phyloP scores from a whole-genome alignment of 2,113 vertebrate genomes.

The Gila orcuttii region DNA sequence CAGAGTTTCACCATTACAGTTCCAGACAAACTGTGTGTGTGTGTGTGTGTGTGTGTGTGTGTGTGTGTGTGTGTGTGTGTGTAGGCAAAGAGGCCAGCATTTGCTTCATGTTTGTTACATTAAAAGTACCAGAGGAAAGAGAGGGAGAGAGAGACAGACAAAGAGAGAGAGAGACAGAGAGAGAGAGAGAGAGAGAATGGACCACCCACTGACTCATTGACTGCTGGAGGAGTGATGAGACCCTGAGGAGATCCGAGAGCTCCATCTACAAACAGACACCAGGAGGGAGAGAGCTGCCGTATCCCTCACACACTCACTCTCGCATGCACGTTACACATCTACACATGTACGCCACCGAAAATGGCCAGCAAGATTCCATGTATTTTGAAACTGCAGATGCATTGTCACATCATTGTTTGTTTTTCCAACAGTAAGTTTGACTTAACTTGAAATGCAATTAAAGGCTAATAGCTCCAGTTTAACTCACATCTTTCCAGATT shows the following conservation, averaged over 20 bases:
- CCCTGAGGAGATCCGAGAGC: conserved; percentile 47
- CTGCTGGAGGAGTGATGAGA: conserved; percentile 49
- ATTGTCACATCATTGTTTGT: conserved; percentile 16
- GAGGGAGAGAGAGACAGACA: conserved; percentile 3
- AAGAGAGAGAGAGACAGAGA: conserved; percentile 7
- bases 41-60: background rate
- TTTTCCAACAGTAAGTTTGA: background rate
- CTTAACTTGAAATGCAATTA: conserved; percentile 8
- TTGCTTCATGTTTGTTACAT: conserved; percentile 34
- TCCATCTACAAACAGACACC: conserved; percentile 23
- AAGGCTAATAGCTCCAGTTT: background rate
- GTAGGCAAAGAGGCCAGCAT: background rate
- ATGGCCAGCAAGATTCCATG: background rate
- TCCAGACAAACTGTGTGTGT: background rate
- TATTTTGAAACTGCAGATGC: background rate
- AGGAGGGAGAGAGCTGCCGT: conserved; percentile 39
- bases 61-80: background rate
- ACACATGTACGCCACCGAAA: background rate
- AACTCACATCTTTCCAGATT: background rate
- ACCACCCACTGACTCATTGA: conserved; percentile 53
- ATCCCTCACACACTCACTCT: conserved; percentile 15
- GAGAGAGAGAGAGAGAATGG: conserved; percentile 17
- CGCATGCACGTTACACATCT: background rate
- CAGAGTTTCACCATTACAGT: conserved; percentile 38
- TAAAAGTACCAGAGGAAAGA: background rate